These are phyloP conservation scores for Drosophila putrida DNA, from an alignment of 2,888 invertebrate genomes.

Conservation along the genomic window DNA sequence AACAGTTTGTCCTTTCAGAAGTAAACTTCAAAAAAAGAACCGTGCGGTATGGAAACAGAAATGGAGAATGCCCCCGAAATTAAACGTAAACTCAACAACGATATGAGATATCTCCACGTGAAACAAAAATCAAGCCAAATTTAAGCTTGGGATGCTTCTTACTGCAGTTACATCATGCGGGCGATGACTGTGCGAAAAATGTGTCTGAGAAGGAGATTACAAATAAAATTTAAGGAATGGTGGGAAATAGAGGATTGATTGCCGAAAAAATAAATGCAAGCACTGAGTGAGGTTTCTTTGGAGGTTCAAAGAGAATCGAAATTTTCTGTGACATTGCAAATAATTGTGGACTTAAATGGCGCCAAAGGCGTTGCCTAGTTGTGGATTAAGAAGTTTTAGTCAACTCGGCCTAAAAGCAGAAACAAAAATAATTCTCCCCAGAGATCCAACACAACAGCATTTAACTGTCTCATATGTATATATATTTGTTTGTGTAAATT, in stretches of 20 bases:
- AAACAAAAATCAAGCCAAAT: constrained; percentile 29
- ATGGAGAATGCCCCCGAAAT: constrained; percentile 19
- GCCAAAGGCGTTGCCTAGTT: constrained; percentile 21
- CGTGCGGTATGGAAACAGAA: constrained; percentile 15
- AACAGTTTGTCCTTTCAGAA: constrained; percentile 67
- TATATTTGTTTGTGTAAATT: constrained; percentile 5
- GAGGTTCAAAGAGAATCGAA: constrained; percentile 9
- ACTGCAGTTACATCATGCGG: constrained; percentile 41
- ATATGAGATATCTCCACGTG: constrained; percentile 4
- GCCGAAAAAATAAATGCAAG: constrained; percentile 9
- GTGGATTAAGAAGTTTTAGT: constrained; percentile 31
- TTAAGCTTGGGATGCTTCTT: constrained; percentile 23
- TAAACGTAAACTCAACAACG: constrained; percentile 26
- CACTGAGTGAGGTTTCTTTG: neutral
- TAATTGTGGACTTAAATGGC: constrained; percentile 11
- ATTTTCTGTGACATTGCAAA: constrained; percentile 22
- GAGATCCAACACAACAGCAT: neutral
- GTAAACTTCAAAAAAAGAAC: constrained; percentile 13
- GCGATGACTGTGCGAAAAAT: constrained; percentile 14
- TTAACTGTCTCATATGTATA: neutral
- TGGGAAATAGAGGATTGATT: neutral
- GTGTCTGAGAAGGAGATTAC: constrained; percentile 2
- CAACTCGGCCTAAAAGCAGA: constrained; percentile 16
- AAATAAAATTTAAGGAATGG: neutral
- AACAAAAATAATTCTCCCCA: constrained; percentile 9